phyloP scores from a whole-genome alignment of 1,140 invertebrate genomes.

The Drosophila pseudoobscura region DNA sequence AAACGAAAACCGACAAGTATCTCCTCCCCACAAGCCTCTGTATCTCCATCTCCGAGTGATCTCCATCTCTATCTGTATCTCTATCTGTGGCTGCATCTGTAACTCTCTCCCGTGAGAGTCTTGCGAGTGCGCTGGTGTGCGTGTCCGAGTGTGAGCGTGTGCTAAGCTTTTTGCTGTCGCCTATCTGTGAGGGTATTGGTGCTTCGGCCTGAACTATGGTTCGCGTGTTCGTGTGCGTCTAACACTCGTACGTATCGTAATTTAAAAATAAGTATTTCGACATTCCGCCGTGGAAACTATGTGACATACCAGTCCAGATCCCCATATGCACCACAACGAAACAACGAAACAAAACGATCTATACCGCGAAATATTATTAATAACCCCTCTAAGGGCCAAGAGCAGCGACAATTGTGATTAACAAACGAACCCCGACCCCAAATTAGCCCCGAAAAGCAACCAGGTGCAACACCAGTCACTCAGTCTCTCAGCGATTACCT shows the following conservation, averaged over 20 bases:
- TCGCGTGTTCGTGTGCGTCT: constrained; percentile 45
- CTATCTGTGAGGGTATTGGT: constrained; percentile 26
- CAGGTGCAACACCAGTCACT: constrained; percentile 47
- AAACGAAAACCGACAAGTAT: constrained; percentile 37
- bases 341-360: constrained; percentile 17
- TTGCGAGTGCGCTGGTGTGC: constrained; percentile 25
- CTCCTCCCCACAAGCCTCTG: constrained; percentile 35
- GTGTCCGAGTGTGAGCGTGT: constrained; percentile 51
- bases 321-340: constrained; percentile 22
- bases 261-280: constrained; percentile 81
- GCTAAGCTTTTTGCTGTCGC: constrained; percentile 65
- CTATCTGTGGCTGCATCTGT: constrained; percentile 37
- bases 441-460: constrained; percentile 27
- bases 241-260: constrained; percentile 58
- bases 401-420: constrained; percentile 74
- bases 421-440: constrained; percentile 23
- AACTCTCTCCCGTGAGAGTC: constrained; percentile 7
- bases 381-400: constrained; percentile 35
- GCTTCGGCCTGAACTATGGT: constrained; percentile 71
- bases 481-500: constrained; percentile 64
- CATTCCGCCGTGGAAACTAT: constrained; percentile 63
- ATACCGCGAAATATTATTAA: constrained; percentile 18
- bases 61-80: constrained; percentile 33
- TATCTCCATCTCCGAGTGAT: constrained; percentile 35
- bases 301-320: constrained; percentile 49